phyloP scores from a whole-genome alignment of 2,888 invertebrate genomes.

The Parnassius smintheus region DNA sequence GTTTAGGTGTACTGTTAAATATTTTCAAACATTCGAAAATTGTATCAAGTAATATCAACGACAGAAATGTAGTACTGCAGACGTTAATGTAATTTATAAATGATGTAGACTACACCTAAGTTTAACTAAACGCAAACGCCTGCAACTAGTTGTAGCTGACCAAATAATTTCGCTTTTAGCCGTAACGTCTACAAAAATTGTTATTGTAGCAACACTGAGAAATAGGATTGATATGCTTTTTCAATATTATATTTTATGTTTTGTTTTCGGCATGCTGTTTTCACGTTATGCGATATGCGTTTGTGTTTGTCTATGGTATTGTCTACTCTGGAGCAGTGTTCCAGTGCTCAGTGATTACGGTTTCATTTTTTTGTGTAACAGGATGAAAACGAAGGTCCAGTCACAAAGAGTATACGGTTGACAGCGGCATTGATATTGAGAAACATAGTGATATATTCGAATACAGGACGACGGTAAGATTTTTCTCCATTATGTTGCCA shows the following conservation, averaged over 20 bases:
- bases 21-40: too few relatives aligned
- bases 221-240: too few relatives aligned
- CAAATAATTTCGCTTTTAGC: too few relatives aligned
- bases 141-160: too few relatives aligned
- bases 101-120: too few relatives aligned
- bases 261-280: constrained; percentile 1
- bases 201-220: too few relatives aligned
- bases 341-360: constrained; percentile 15
- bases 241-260: background rate
- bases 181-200: too few relatives aligned
- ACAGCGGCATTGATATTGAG: constrained; percentile 98
- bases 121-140: too few relatives aligned
- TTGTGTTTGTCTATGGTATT: constrained; percentile 24
- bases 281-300: background rate
- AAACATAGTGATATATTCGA: constrained; percentile 97
- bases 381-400: constrained; percentile 99
- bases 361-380: constrained; percentile 58
- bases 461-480: constrained; percentile 92
- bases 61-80: too few relatives aligned
- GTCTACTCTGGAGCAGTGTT: constrained; percentile 17
- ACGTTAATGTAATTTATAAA: too few relatives aligned
- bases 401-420: constrained; percentile 98
- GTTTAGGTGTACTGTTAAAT: too few relatives aligned
- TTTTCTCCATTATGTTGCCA: constrained; percentile 30
- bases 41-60: too few relatives aligned